A percentile compares a stretch with the other conserved stretches of the same genome.
Conservation (phyloP, 2,797 vertebrate species). For the Phrynocephalus forsythii region DNA sequence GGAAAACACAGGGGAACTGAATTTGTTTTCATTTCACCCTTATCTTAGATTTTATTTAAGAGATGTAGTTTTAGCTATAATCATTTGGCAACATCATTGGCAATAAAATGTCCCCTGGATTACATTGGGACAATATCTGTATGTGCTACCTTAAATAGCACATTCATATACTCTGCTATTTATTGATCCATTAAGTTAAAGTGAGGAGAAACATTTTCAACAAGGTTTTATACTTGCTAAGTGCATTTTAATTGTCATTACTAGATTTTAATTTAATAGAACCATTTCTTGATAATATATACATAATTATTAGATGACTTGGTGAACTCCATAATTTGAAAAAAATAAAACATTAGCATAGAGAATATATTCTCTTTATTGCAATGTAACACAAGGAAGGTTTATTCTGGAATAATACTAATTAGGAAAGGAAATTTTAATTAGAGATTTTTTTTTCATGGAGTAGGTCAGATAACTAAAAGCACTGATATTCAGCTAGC, state of each 20-base stretch:
- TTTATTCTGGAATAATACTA: constrained; percentile 55
- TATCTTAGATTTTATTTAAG: no score
- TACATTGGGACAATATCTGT: not conserved
- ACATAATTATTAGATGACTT: constrained; percentile 50
- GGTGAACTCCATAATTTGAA: constrained; percentile 50
- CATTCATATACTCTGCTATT: not conserved
- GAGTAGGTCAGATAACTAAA: constrained; percentile 53
- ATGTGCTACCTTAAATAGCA: not conserved
- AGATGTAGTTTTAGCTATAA: no score
- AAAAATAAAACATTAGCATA: constrained; percentile 2
- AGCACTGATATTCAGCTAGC: constrained; percentile 37
- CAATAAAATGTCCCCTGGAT: no score
- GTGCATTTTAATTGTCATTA: constrained; percentile 38
- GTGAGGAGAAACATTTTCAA: constrained; percentile 37
- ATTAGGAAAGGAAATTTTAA: constrained; percentile 54
- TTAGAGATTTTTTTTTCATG: constrained; percentile 58
- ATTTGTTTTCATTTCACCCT: no score
- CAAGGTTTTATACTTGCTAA: constrained; percentile 36
- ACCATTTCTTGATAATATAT: constrained; percentile 44
- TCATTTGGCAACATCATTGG: no score
- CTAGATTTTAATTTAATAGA: constrained; percentile 30
- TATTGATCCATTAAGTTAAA: constrained; percentile 11
- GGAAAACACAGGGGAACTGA: no score
- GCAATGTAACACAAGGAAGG: constrained; percentile 55
- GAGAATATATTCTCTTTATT: constrained; percentile 48